A percentile compares a stretch with the other conserved stretches of the same genome.
Evolutionary conservation across 2,797 vertebrate species (phyloP).

Genomic region (Natrix natrix): DNA sequence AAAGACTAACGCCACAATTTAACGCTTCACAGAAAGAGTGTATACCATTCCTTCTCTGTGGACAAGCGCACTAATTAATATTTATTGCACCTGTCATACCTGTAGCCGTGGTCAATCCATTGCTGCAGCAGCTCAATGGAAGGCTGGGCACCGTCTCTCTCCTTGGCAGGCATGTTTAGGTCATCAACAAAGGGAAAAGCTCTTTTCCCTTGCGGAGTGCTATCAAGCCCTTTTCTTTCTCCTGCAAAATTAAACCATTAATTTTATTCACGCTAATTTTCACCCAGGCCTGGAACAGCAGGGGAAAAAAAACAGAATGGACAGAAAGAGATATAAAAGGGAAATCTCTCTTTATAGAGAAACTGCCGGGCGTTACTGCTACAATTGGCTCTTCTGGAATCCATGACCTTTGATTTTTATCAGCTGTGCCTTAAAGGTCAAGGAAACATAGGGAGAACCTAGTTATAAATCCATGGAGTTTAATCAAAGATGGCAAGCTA

Average conservation of each 20-base stretch:
- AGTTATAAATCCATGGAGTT: slow-evolving; percentile 77
- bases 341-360: slow-evolving; percentile 58
- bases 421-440: slow-evolving; percentile 76
- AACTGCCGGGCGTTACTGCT: slow-evolving; percentile 69
- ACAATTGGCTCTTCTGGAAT: slow-evolving; percentile 67
- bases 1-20: slow-evolving; percentile 82
- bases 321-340: slow-evolving; percentile 49
- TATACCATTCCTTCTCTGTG: slow-evolving; percentile 79
- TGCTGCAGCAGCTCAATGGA: slow-evolving; percentile 78
- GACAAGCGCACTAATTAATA: slow-evolving; percentile 83
- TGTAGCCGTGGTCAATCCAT: slow-evolving; percentile 77
- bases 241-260: slow-evolving; percentile 75
- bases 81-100: slow-evolving; percentile 83
- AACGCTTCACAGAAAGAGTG: slow-evolving; percentile 79
- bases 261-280: slow-evolving; percentile 75
- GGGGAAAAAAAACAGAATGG: slow-evolving; percentile 11
- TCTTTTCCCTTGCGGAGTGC: slow-evolving; percentile 64
- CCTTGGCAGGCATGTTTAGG: slow-evolving; percentile 80
- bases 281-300: slow-evolving; percentile 64
- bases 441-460: slow-evolving; percentile 65
- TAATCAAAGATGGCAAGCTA: slow-evolving; percentile 76
- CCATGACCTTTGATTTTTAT: slow-evolving; percentile 74
- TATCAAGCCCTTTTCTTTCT: slow-evolving; percentile 67
- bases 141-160: slow-evolving; percentile 78
- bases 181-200: slow-evolving; percentile 80